Percentiles rank a stretch among this genome's conserved stretches.
Conservation (phyloP, 2,113 vertebrate genomes). For the Triplophysa dalaica region DNA sequence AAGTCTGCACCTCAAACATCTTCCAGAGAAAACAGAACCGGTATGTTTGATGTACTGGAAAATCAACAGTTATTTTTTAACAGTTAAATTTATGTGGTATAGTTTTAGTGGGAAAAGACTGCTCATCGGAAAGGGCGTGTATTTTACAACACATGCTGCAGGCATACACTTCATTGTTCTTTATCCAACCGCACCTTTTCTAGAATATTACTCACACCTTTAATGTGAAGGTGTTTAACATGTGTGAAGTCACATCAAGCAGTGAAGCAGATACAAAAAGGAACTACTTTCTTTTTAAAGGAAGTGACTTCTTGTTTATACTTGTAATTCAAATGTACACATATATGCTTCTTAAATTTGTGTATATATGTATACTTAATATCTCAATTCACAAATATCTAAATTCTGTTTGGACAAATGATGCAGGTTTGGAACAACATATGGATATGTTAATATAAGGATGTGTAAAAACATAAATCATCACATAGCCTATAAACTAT, state of each 20-base stretch:
- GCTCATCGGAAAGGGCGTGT: constrained; percentile 20
- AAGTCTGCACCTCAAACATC: background rate
- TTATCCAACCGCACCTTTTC: constrained; percentile 20
- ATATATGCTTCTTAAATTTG: too few relatives aligned
- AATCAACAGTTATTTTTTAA: background rate
- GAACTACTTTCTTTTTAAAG: background rate
- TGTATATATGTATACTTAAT: too few relatives aligned
- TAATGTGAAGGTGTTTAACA: background rate
- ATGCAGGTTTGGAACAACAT: background rate
- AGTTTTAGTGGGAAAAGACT: background rate
- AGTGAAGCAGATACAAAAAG: background rate
- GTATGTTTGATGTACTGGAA: background rate
- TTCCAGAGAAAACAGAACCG: background rate
- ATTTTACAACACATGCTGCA: background rate
- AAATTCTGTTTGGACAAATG: too few relatives aligned
- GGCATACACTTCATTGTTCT: constrained; percentile 11
- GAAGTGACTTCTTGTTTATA: background rate
- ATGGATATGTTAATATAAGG: background rate
- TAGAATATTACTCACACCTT: constrained; percentile 16
- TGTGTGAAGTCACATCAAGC: background rate
- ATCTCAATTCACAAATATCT: too few relatives aligned
- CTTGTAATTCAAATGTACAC: too few relatives aligned
- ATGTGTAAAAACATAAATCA: too few relatives aligned
- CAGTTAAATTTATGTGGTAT: background rate
- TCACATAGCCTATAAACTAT: background rate